These are phyloP conservation scores for Cnemophilus loriae DNA, from an alignment of 2,113 vertebrate genomes.

Conservation along the genomic window DNA sequence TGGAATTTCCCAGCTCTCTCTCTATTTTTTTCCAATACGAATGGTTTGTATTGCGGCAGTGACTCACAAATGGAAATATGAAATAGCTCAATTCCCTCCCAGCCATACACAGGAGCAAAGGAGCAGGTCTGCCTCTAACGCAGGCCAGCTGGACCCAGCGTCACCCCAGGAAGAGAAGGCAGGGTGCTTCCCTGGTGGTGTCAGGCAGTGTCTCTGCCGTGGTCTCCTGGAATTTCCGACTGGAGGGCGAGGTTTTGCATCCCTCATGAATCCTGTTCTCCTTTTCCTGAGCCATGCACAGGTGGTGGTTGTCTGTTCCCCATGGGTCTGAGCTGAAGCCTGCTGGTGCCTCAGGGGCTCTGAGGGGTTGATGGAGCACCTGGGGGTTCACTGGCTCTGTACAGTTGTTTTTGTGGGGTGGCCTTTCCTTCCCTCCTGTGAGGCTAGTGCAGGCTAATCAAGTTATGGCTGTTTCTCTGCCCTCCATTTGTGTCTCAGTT, in stretches of 20 bases:
- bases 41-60: not conserved
- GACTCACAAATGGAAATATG: not conserved
- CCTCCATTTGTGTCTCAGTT: not conserved
- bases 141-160: not conserved
- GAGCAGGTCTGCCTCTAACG: not conserved
- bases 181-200: not conserved
- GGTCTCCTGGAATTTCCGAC: not conserved
- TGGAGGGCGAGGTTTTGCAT: not conserved
- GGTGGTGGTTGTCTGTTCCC: not conserved
- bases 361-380: not conserved
- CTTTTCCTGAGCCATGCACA: not conserved
- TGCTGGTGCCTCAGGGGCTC: not conserved
- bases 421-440: not conserved
- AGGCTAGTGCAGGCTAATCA: not conserved
- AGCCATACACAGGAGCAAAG: not conserved
- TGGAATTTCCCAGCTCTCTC: not conserved
- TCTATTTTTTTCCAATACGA: not conserved
- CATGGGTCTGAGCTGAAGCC: not conserved
- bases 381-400: not conserved
- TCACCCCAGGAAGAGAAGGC: fast-evolving
- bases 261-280: not conserved
- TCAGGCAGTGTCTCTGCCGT: not conserved
- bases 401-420: not conserved
- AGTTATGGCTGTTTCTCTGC: not conserved
- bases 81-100: not conserved